Base-by-base conservation (phyloP, 1,140 invertebrate species). In the Drosophila trapezifrons region DNA sequence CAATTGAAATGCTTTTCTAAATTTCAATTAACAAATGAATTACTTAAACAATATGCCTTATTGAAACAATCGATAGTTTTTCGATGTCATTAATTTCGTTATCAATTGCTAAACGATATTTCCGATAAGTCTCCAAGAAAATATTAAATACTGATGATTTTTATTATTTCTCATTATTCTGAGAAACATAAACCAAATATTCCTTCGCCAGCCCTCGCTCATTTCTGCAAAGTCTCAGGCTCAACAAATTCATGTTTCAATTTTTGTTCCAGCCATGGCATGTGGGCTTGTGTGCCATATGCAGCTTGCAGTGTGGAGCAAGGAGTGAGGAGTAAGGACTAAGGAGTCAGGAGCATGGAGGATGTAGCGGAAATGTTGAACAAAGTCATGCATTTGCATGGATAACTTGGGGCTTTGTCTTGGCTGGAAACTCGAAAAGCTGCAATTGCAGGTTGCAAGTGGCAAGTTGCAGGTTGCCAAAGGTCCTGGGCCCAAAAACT, bases 331-430 rank as follows among this genome's bases (percentile, higher is more conserved):
- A 42, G 49, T 4, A 29, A 9, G 25, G 37, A 17, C 18, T 40
- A 35, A 12, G 1, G 29, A 3, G n/a, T 4, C 0, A 13, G n/a
- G 32, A 17, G 51, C 49, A 45, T 54, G 32, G 17, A 57, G 13
- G 20, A 27, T 47, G 40, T 27, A 49, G 57, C 75, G 80, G 80
- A 81, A 69, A 81, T 81, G 80, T 74, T 56, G 58, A 59, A 83
- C 80, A 79, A 83, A 60, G 67, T 69, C 63, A 64, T 47, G 49
- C 62, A 78, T 78, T 77, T 77, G 51, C 55, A 38, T 42, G 35
- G 64, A 51, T 49, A 60, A 56, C 38, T 60, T 52, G 54, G 46
- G 64, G 43, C 75, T 42, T 52, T 45, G 54, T 77, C 42, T 66
- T 17, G 29, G 25, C 3, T 15, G 17, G 47, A 46, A 56, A 35